Evolutionary conservation across 1,140 invertebrate genomes (phyloP).

Genomic region (Ericerus pela): DNA sequence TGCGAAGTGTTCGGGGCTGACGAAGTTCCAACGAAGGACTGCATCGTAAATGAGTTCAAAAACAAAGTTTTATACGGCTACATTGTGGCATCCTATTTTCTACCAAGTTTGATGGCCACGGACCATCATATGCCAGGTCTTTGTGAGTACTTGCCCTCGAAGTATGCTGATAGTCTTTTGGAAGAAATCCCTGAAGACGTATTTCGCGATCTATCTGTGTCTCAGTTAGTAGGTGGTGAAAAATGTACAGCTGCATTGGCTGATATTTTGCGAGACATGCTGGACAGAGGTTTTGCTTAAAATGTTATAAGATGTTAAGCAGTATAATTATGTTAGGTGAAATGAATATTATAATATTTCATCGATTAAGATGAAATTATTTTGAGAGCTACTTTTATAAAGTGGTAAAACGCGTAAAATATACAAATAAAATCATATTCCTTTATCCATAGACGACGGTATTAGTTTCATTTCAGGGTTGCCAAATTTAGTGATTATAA

Average conservation of each 20-base stretch:
- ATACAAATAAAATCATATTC: too few relatives aligned
- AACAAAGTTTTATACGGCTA: conserved; percentile 28
- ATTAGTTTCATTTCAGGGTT: too few relatives aligned
- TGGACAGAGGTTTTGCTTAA: neutral
- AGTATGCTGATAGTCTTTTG: neutral
- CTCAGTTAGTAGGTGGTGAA: neutral
- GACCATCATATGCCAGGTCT: neutral
- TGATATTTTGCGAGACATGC: neutral
- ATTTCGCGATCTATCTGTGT: neutral
- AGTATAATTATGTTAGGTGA: too few relatives aligned
- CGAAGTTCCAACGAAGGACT: conserved; percentile 20
- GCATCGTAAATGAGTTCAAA: conserved; percentile 27
- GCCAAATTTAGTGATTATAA: too few relatives aligned
- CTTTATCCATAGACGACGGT: too few relatives aligned
- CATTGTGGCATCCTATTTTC: conserved; percentile 25
- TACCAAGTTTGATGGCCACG: conserved; percentile 20
- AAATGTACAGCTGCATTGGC: neutral
- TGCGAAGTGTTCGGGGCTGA: neutral
- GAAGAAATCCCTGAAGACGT: neutral
- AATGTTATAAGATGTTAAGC: too few relatives aligned
- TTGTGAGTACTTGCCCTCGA: neutral
- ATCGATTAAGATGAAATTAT: too few relatives aligned
- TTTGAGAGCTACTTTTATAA: too few relatives aligned
- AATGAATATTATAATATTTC: too few relatives aligned
- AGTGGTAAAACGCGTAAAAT: too few relatives aligned